phyloP scores from a whole-genome alignment of 2,888 invertebrate genomes.

The Geotrupes spiniger region DNA sequence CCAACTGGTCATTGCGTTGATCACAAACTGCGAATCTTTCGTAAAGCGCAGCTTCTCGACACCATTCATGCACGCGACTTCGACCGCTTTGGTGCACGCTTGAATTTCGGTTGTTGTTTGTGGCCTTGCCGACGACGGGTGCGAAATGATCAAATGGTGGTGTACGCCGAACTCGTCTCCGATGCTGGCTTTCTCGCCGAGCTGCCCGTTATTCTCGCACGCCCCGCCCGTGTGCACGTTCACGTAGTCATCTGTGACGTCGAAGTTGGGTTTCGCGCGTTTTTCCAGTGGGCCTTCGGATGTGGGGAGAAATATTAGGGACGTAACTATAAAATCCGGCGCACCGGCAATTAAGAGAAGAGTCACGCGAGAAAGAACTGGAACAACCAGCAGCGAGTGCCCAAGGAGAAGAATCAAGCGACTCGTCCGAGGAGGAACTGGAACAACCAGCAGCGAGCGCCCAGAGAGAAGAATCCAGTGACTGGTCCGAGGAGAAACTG shows the following conservation, averaged over 20 bases:
- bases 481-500: too few species aligned
- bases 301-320: too few species aligned
- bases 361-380: too few species aligned
- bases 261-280: slow-evolving; percentile 23
- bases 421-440: too few species aligned
- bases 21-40: slow-evolving; percentile 90
- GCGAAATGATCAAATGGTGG: slow-evolving; percentile 68
- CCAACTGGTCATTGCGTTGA: slow-evolving; percentile 84
- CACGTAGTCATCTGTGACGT: slow-evolving; percentile 49
- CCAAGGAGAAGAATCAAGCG: too few species aligned
- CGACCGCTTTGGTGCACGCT: slow-evolving; percentile 77
- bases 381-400: too few species aligned
- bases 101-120: slow-evolving; percentile 98
- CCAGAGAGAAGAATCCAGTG: too few species aligned
- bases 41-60: slow-evolving; percentile 71
- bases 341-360: too few species aligned
- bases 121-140: slow-evolving; percentile 76
- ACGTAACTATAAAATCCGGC: too few species aligned
- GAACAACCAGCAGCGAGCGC: too few species aligned
- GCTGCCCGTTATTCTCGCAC: slow-evolving; percentile 77
- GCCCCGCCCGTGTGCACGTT: slow-evolving; percentile 91
- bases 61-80: slow-evolving; percentile 62
- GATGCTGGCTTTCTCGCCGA: slow-evolving; percentile 79
- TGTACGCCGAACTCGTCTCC: slow-evolving; percentile 88
- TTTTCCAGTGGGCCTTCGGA: slow-evolving; percentile 8